phyloP scores from a whole-genome alignment of 2,888 invertebrate genomes.

The Drosophila prolongata region DNA sequence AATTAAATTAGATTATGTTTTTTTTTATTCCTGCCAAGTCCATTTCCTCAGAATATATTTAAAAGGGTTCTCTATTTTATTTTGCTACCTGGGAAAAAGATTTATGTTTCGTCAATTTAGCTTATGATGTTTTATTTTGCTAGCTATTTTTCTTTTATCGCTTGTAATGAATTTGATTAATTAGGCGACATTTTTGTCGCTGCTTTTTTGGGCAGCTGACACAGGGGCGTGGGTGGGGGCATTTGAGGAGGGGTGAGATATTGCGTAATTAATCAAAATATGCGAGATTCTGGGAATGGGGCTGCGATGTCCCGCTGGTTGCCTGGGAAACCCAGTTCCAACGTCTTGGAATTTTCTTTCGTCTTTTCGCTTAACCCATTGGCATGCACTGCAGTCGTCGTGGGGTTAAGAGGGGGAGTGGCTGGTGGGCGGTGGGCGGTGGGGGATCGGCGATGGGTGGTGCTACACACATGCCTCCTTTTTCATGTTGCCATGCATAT shows the following conservation, averaged over 20 bases:
- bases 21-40: too few relatives aligned
- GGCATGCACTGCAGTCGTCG: constrained; percentile 8
- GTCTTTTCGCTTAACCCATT: constrained; percentile 24
- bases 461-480: constrained; percentile 13
- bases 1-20: too few relatives aligned
- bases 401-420: not conserved
- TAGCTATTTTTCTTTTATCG: constrained; percentile 20
- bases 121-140: constrained; percentile 1
- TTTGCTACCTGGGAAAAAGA: constrained; percentile 6
- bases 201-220: constrained; percentile 37
- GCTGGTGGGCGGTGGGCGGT: not conserved
- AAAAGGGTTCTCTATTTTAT: too few relatives aligned
- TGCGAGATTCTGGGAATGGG: constrained; percentile 16
- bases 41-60: not conserved
- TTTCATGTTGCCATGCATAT: constrained; percentile 51
- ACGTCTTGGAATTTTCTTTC: constrained; percentile 45
- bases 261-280: constrained; percentile 73
- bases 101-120: constrained; percentile 4
- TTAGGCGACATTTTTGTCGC: constrained; percentile 56
- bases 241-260: constrained; percentile 11
- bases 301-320: constrained; percentile 37
- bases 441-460: not conserved
- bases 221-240: constrained; percentile 1
- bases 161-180: constrained; percentile 72
- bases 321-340: constrained; percentile 28